Evolutionary conservation across 2,797 vertebrate species (phyloP).

Genomic region (Liasis olivaceus): DNA sequence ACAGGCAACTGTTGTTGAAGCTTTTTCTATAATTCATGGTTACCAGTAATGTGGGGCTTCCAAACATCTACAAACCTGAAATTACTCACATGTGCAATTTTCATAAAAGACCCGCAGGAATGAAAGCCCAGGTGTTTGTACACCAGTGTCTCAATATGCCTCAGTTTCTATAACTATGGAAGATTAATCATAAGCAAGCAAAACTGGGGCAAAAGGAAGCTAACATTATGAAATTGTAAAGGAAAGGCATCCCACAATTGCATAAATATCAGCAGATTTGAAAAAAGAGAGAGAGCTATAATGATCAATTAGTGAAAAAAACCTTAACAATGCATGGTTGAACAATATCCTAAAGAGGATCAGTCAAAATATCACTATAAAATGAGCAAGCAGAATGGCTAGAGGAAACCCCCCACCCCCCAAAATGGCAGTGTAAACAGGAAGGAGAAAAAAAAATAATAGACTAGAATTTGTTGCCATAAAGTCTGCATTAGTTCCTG

Average conservation of each 20-base stretch:
- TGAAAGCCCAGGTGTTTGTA: background rate
- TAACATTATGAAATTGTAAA: background rate
- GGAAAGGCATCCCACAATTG: background rate
- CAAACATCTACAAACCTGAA: background rate
- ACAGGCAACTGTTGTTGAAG: conserved; percentile 8
- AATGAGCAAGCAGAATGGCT: background rate
- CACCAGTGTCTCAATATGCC: conserved; percentile 15
- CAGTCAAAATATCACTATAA: background rate
- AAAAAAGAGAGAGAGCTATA: background rate
- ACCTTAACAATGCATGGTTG: background rate
- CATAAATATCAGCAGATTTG: background rate
- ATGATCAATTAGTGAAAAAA: background rate
- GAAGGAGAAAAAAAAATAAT: too few relatives aligned
- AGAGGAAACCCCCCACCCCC: background rate
- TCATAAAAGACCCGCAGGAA: background rate
- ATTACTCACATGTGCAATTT: background rate
- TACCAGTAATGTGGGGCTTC: conserved; percentile 24
- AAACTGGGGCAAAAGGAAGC: background rate
- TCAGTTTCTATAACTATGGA: conserved; percentile 8
- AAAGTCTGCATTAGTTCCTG: background rate
- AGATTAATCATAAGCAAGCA: conserved; percentile 19
- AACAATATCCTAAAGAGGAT: background rate
- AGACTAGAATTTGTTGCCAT: background rate
- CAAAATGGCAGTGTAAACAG: too few relatives aligned
- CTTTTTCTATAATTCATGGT: background rate